Conservation (phyloP, 2,888 invertebrate species). For the Serripes groenlandicus region DNA sequence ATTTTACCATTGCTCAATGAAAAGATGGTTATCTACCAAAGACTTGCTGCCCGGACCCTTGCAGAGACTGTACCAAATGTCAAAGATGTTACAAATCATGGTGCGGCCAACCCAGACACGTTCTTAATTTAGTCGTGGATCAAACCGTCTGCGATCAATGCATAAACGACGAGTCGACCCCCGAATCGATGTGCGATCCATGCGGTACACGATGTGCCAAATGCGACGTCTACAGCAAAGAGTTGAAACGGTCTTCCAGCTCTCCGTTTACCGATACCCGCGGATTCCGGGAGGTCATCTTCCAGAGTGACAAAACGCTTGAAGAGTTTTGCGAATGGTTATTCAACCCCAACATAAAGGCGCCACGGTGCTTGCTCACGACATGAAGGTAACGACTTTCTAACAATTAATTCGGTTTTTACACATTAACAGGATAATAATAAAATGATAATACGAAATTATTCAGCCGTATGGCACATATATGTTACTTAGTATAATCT, state of each 20-base stretch:
- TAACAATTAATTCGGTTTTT: too few species aligned
- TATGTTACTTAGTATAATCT: too few species aligned
- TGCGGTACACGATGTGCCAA: too few species aligned
- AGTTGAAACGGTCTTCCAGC: too few species aligned
- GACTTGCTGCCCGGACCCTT: too few species aligned
- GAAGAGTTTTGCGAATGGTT: too few species aligned
- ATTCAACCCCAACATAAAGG: too few species aligned
- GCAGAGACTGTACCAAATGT: slow-evolving; percentile 12
- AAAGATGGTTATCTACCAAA: neutral
- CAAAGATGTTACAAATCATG: slow-evolving; percentile 26
- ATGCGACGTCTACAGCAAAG: too few species aligned
- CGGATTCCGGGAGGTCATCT: slow-evolving; percentile 49
- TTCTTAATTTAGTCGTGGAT: slow-evolving; percentile 44
- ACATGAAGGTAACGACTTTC: too few species aligned
- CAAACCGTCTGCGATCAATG: slow-evolving; percentile 40
- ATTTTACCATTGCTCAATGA: neutral
- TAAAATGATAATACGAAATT: too few species aligned
- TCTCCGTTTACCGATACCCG: slow-evolving; percentile 39
- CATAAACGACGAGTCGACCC: slow-evolving; percentile 15
- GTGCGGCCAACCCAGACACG: slow-evolving; percentile 43
- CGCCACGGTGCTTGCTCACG: slow-evolving; percentile 57
- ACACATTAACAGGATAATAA: too few species aligned
- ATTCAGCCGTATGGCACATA: too few species aligned
- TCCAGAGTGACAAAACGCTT: slow-evolving; percentile 40
- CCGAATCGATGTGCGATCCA: slow-evolving; percentile 19